phyloP scores from a whole-genome alignment of 1,140 invertebrate genomes.

The Rhizoglyphus robini region DNA sequence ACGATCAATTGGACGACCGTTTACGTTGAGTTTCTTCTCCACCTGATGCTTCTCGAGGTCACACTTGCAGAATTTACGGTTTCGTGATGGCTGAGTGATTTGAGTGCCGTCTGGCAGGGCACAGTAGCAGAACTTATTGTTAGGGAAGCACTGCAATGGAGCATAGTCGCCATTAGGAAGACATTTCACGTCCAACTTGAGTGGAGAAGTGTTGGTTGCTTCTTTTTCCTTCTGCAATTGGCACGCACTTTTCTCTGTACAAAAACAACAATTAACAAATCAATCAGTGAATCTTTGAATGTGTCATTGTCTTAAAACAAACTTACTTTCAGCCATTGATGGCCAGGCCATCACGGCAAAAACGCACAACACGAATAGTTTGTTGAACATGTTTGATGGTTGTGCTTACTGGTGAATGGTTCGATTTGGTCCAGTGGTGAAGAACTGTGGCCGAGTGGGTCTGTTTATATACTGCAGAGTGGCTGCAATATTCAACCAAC shows the following conservation, averaged over 20 bases:
- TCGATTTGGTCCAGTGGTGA: no score
- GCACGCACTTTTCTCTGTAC: not conserved
- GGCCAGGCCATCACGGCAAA: no score
- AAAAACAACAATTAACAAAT: no score
- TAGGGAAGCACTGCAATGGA: constrained; percentile 14
- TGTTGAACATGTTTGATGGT: no score
- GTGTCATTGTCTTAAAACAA: no score
- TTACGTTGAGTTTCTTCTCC: not conserved
- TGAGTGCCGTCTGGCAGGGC: not conserved
- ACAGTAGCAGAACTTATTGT: constrained; percentile 12
- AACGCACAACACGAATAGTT: no score
- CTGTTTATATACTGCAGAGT: no score
- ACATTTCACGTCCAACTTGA: constrained; percentile 8
- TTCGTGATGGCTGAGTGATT: constrained; percentile 9
- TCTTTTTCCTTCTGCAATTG: constrained; percentile 4
- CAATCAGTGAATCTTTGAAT: no score
- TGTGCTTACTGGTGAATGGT: no score
- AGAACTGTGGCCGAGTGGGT: no score
- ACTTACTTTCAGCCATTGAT: no score
- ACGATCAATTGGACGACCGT: constrained; percentile 15
- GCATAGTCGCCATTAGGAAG: constrained; percentile 6
- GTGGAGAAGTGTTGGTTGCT: not conserved
- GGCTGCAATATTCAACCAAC: no score
- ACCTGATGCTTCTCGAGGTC: not conserved
- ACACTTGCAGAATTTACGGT: constrained; percentile 11